Conservation (phyloP, 2,888 invertebrate genomes). For the Mimachlamys varia region DNA sequence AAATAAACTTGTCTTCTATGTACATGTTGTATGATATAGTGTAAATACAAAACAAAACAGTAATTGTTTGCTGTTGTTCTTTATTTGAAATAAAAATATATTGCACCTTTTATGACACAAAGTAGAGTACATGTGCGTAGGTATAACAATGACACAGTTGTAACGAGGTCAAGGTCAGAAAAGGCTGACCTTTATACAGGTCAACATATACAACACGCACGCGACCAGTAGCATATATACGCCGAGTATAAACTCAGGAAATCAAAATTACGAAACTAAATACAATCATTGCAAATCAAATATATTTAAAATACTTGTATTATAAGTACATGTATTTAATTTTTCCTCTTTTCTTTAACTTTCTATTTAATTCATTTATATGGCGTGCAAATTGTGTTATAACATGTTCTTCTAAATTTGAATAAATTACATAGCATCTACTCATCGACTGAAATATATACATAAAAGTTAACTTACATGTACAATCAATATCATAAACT, state of each 20-base stretch:
- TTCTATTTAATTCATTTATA: not conserved
- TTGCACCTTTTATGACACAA: slow-evolving; percentile 31
- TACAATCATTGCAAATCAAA: not conserved
- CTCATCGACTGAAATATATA: not conserved
- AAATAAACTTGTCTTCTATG: too few species aligned
- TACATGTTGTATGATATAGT: too few species aligned
- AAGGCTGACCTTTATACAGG: not conserved
- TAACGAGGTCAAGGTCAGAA: not conserved
- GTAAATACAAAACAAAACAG: too few species aligned
- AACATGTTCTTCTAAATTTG: not conserved
- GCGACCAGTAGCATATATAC: too few species aligned
- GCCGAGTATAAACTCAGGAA: too few species aligned
- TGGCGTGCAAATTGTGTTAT: not conserved
- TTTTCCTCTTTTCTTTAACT: too few species aligned
- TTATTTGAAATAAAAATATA: slow-evolving; percentile 28
- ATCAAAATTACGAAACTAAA: too few species aligned
- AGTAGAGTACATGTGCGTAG: not conserved
- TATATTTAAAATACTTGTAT: too few species aligned
- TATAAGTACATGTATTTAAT: too few species aligned
- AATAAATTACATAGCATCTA: not conserved
- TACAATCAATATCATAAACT: not conserved
- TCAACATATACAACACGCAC: not conserved
- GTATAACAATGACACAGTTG: not conserved
- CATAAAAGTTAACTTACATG: not conserved
- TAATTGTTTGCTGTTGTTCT: not conserved